Evolutionary conservation across 2,797 vertebrate species (phyloP), one percentile per base, ranked within the genome.

Genomic region (Vultur gryphus): DNA sequence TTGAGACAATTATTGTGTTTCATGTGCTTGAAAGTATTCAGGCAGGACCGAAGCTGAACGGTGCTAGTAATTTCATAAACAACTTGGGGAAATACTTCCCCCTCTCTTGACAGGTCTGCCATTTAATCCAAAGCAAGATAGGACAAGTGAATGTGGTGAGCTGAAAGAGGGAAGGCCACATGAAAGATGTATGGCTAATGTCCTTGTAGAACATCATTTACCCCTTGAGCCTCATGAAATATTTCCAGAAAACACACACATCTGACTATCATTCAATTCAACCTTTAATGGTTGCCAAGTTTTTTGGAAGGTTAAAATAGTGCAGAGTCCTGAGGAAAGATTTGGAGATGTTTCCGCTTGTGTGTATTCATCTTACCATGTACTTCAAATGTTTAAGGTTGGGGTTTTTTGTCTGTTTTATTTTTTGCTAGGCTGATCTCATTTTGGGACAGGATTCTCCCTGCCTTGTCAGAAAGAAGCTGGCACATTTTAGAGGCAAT

Each of bases 171-270:
- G 65, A 88, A 90, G 61, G 69, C 33, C 65, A 66, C 1, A 1
- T 8, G 16, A 75, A 95, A 91, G 76, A 71, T 12, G 13, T 26
- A 78, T n/a, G 11, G 41, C 14, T 90, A 58, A 86, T 71, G 84
- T 89, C 85, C 89, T 91, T 92, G 69, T 62, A 72, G 66, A 86
- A 82, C 84, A 52, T 16, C 35, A 75, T 78, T 92, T 89, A 85
- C 0, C 4, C 41, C 49, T 90, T 2, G 15, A 86, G 25, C 13
- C 17, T 89, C 16, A 48, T 44, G 37, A 95, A 91, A 65, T 71
- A 84, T 43, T 94, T 90, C 64, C 84, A 89, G 91, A 88, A 89
- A 96, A 80, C 72, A 84, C 24, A 57, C 52, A 65, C 54, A 81
- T 89, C 49, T 84, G 39, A 85, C 81, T 72, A 52, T 21, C 57